These are phyloP conservation scores for Numida meleagris DNA, from an alignment of 2,113 vertebrate genomes.

Conservation along the genomic window DNA sequence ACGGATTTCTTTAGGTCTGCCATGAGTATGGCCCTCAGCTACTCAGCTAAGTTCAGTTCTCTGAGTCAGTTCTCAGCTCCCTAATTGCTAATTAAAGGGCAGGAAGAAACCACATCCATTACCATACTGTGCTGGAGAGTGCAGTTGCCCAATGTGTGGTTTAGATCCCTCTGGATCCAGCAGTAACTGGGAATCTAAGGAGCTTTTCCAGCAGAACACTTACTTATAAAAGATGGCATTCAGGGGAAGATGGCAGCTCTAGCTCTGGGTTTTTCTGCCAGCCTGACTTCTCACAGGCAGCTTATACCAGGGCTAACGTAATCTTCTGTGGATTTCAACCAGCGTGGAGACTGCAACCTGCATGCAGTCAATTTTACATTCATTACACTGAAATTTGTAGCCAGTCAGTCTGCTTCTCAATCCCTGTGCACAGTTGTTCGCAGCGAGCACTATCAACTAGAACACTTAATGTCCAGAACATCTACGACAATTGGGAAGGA, in stretches of 20 bases:
- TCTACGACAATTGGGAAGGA: not conserved
- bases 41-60: not conserved
- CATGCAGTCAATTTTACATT: not conserved
- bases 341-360: not conserved
- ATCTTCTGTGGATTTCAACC: not conserved
- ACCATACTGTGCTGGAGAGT: not conserved
- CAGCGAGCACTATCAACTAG: not conserved
- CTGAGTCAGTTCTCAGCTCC: not conserved
- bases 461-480: not conserved
- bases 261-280: not conserved
- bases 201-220: not conserved
- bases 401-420: not conserved
- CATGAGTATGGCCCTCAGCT: not conserved
- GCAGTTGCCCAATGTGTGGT: rapidly evolving
- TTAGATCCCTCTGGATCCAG: not conserved
- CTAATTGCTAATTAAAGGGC: not conserved
- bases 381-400: not conserved
- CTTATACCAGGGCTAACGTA: not conserved
- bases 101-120: not conserved
- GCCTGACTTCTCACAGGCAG: not conserved
- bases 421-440: not conserved
- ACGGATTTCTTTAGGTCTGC: not conserved
- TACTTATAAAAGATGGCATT: not conserved
- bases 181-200: not conserved
- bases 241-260: not conserved